Percentiles rank a stretch among this genome's conserved stretches.
Conservation (phyloP, 2,888 invertebrate species). For the Euplagia quadripunctaria region DNA sequence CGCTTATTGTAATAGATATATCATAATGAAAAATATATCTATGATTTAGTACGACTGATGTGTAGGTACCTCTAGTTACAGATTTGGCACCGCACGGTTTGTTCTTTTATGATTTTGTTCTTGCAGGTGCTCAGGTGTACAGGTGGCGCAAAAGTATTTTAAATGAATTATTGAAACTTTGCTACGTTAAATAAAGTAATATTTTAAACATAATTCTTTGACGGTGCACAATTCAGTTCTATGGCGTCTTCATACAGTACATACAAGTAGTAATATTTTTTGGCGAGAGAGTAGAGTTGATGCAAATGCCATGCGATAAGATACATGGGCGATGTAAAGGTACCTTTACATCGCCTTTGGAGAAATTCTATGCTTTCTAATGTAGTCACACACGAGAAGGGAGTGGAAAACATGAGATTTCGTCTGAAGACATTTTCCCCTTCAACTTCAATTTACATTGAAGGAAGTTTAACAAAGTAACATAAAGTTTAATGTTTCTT, state of each 20-base stretch:
- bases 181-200: not conserved
- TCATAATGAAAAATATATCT: not conserved
- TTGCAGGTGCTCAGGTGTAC: too few relatives aligned
- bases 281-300: not conserved
- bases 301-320: not conserved
- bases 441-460: not conserved
- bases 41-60: not conserved
- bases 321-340: not conserved
- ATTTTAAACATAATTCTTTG: not conserved
- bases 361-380: not conserved
- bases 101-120: too few relatives aligned
- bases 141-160: too few relatives aligned
- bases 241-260: not conserved
- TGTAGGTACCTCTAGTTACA: not conserved
- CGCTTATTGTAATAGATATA: conserved; percentile 48
- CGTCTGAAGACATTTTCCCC: not conserved
- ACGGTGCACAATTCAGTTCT: not conserved
- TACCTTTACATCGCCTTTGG: not conserved
- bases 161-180: not conserved
- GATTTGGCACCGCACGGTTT: not conserved
- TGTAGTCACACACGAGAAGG: too few relatives aligned
- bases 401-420: not conserved
- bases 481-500: conserved; percentile 17
- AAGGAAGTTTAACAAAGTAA: not conserved
- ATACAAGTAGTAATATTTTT: too few relatives aligned